phyloP scores from a whole-genome alignment of 2,113 vertebrate genomes.

The Eulacestoma nigropectus region DNA sequence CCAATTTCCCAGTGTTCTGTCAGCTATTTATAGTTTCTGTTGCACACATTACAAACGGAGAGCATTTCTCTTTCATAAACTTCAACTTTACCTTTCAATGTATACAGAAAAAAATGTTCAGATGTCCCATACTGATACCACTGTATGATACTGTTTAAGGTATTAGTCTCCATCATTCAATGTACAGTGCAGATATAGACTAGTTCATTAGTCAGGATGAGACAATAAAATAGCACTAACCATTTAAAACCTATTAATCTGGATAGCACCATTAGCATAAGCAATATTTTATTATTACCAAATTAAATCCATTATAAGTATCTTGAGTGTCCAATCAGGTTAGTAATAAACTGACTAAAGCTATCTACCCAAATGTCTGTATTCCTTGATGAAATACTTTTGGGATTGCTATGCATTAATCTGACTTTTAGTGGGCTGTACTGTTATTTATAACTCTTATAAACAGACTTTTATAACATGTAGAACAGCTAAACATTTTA shows the following conservation, averaged over 20 bases:
- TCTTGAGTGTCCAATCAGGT: neutral
- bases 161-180: neutral
- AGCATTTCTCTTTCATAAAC: conserved; percentile 43
- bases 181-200: neutral
- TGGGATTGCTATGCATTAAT: neutral
- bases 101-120: neutral
- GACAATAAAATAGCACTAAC: neutral
- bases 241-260: conserved; percentile 45
- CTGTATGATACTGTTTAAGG: neutral
- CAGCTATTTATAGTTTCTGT: conserved; percentile 67
- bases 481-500: neutral
- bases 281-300: neutral
- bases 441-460: neutral
- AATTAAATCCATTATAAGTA: conserved; percentile 13
- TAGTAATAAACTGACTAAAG: neutral
- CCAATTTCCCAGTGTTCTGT: conserved; percentile 60
- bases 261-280: neutral
- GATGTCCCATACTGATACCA: neutral
- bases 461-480: neutral
- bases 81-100: conserved; percentile 29
- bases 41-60: conserved; percentile 54
- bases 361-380: neutral
- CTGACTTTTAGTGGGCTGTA: neutral
- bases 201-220: neutral
- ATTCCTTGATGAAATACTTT: neutral